These are phyloP conservation scores for Cyphomyrmex costatus DNA, from an alignment of 1,140 invertebrate species.

Conservation along the genomic window DNA sequence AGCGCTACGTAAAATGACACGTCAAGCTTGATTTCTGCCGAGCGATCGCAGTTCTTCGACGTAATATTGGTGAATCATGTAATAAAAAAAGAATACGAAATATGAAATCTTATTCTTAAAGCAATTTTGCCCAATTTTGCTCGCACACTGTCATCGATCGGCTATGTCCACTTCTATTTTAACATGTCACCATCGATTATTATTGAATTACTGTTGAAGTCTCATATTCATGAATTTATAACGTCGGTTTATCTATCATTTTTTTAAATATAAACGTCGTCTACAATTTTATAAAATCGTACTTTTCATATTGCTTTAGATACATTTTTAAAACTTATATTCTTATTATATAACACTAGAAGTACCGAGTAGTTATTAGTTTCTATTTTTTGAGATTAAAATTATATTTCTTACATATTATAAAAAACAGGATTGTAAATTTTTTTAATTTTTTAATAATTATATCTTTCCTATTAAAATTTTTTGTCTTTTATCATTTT, in stretches of 20 bases:
- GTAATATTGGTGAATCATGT: slow-evolving; percentile 16
- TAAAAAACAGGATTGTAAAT: too few relatives aligned
- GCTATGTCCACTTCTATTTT: slow-evolving; percentile 24
- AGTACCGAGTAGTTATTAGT: too few relatives aligned
- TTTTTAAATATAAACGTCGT: not conserved
- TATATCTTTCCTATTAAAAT: too few relatives aligned
- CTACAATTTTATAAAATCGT: not conserved
- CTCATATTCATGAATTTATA: not conserved
- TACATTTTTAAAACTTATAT: not conserved
- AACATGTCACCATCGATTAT: slow-evolving; percentile 3
- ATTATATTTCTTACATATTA: too few relatives aligned
- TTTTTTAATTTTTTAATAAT: too few relatives aligned
- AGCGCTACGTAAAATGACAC: slow-evolving; percentile 19
- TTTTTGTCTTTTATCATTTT: too few relatives aligned
- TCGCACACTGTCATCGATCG: slow-evolving; percentile 32
- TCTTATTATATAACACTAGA: too few relatives aligned
- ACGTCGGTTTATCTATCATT: not conserved
- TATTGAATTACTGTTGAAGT: not conserved
- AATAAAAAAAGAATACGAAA: not conserved
- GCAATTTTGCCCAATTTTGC: slow-evolving; percentile 20
- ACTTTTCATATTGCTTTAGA: not conserved
- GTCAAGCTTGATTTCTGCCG: slow-evolving; percentile 23
- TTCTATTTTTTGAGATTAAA: too few relatives aligned
- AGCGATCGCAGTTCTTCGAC: slow-evolving; percentile 21
- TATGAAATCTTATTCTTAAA: not conserved